Percentiles rank a stretch among this genome's conserved stretches.
Conservation (phyloP, 2,888 invertebrate species). For the Drosophila imparisetae region DNA sequence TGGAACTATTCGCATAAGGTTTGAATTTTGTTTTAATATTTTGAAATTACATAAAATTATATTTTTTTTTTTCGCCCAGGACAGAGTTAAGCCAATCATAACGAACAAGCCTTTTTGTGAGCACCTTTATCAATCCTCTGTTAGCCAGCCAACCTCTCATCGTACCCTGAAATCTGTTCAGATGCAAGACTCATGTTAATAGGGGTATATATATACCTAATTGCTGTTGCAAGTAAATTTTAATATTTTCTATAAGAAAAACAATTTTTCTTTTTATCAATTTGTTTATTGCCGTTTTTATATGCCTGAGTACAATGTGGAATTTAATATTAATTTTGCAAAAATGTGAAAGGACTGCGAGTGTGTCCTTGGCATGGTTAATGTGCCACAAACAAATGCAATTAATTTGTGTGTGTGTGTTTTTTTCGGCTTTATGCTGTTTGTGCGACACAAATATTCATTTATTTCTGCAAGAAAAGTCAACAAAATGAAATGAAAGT, state of each 20-base stretch:
- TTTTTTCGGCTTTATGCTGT: conserved; percentile 9
- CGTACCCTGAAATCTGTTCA: neutral
- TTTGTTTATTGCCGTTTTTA: neutral
- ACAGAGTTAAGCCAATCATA: neutral
- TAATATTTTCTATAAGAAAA: neutral
- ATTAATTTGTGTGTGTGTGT: conserved; percentile 30
- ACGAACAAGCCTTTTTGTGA: neutral
- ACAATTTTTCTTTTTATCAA: neutral
- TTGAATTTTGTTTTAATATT: neutral
- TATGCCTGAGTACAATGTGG: conserved; percentile 7
- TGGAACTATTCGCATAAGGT: conserved; percentile 4
- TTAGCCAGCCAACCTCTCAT: too few relatives aligned
- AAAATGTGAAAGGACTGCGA: conserved; percentile 27
- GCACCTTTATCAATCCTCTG: too few relatives aligned
- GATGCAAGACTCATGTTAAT: neutral
- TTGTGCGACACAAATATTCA: conserved; percentile 42
- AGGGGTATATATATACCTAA: neutral
- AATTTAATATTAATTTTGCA: conserved; percentile 41
- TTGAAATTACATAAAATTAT: neutral
- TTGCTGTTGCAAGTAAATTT: neutral
- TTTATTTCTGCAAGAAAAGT: conserved; percentile 52
- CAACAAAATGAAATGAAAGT: conserved; percentile 61
- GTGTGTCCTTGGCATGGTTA: conserved; percentile 21
- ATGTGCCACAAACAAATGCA: conserved; percentile 41
- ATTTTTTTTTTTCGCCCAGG: neutral